Evolutionary conservation across 2,797 vertebrate species (phyloP), one percentile per base, ranked within the genome.

Genomic region (Pseudochromis fuscus): DNA sequence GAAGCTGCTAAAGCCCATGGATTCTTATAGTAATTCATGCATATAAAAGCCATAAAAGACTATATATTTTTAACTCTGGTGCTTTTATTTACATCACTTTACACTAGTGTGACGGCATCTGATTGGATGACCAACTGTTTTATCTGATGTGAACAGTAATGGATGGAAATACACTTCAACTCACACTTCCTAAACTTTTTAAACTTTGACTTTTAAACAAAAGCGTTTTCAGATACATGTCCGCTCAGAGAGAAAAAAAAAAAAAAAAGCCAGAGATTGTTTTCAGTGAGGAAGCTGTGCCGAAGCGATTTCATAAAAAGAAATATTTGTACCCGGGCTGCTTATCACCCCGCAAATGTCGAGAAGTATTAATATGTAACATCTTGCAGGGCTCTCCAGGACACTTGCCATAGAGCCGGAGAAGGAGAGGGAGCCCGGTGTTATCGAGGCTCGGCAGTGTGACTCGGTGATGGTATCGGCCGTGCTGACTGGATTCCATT

Each of bases 281-380:
- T 68, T 85, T 71, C 63, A 30, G 3, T 38, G 55, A 75, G 50
- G 64, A 83, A 75, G 64, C 80, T 51, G 73, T n/a, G 50, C 57
- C 35, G 11, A 87, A 88, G 77, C 68, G 77, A 75, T 81, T 89
- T 82, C 73, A 87, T 81, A 71, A 86, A 85, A 81, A 81, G 57
- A 84, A 77, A 86, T 85, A 86, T 88, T 86, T 84, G 84, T 85
- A 84, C 76, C 78, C 40, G 1, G 56, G 31, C 70, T 64, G 77
- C 88, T 92, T 92, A 94, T 94, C 92, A 64, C 56, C 55, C 64
- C 2, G 84, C 49, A 83, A 93, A 89, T 87, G 90, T 91, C 55
- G 76, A 83, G 83, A 79, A 84, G 79, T 90, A 92, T 94, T 92
- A 94, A 93, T 92, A 93, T 94, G 92, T 91, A 93, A 89, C 86